Evolutionary conservation across 2,888 invertebrate species (phyloP), one percentile per base, ranked within the genome.

Genomic region (Perdita meconis): DNA sequence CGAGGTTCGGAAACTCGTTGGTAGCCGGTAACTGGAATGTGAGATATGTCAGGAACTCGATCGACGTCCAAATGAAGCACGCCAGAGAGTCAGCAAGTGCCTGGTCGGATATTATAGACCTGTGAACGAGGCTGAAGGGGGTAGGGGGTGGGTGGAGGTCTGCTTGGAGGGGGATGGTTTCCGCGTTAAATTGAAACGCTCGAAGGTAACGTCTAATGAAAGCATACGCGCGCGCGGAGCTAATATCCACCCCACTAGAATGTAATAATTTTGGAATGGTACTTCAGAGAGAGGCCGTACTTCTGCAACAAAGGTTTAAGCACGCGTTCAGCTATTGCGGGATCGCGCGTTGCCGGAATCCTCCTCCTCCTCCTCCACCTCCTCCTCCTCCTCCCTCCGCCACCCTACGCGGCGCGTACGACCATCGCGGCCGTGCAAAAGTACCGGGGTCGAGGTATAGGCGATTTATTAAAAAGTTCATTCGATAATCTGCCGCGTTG

Each of bases 161-260:
- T 4, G 42, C 8, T 3, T 16, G 22, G 22, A 3, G 44, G 44
- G n/a, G 47, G 47, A 87, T 88, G 88, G 90, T 89, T 90, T 88
- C 74, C 83, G 86, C 87, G 90, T 88, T 90, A 90, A 91, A 91
- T 91, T 90, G 90, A 91, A 90, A 90, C 89, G 90, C 89, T 90
- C 90, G 90, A 90, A 89, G 91, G 90, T 90, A 91, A 90, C 89
- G 89, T 90, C 91, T 91, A 91, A 91, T 91, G 91, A 91, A 91
- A 91, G 91, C 90, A 90, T 88, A 90, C 87, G 89, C 88, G 87
- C 88, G 89, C 88, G 87, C 86, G 81, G 80, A 85, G 88, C 89
- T 89, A 90, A 90, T 90, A 89, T 88, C 86, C 83, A 86, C 88
- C 86, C 87, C 87, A 88, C 90, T 89, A 90, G 91, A 91, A 92